Evolutionary conservation across 2,888 invertebrate species (phyloP), one percentile per base, ranked within the genome.

Genomic region (Plemyria rubiginata): DNA sequence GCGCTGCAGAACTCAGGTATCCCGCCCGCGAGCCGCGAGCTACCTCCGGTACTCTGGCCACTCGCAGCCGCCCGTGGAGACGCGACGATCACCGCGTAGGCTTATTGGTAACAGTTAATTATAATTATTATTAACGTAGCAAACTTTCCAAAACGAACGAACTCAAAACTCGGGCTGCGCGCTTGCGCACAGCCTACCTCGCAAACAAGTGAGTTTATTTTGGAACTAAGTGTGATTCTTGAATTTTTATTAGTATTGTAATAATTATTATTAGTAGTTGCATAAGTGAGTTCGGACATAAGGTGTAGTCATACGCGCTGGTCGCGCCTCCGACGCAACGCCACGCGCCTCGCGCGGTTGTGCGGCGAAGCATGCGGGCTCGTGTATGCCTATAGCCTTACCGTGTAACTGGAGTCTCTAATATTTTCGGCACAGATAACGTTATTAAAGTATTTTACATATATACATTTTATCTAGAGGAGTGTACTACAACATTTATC

Each of bases 221-320:
- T 94, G 95, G 95, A 93, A 94, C 94, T 94, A 94, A 94, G 95
- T 95, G 95, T 95, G 95, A 95, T 95, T 95, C 94, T 95, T 94
- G 94, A 92, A 92, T 93, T 93, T 93, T 93, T 92, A 93, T 92
- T 93, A 88, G 91, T 93, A 92, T 92, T 90, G 90, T 93, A 92
- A 92, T 88, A 88, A 91, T 90, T 90, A 89, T 90, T 89, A 90
- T 91, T 90, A 89, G 92, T 92, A 92, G 92, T 88, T 86, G 89
- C 89, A 84, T 92, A 90, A 90, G 92, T 90, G 90, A 90, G 86
- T 86, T 81, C 78, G 82, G 76, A 73, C 67, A 65, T 72, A 81
- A 84, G 85, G 80, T 82, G 80, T 80, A 86, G 80, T 79, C 80
- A 82, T 80, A 79, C 82, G 80, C 75, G 85, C 81, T 81, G 70